Conservation (phyloP, 2,888 invertebrate genomes). For the Epiblema foenella region DNA sequence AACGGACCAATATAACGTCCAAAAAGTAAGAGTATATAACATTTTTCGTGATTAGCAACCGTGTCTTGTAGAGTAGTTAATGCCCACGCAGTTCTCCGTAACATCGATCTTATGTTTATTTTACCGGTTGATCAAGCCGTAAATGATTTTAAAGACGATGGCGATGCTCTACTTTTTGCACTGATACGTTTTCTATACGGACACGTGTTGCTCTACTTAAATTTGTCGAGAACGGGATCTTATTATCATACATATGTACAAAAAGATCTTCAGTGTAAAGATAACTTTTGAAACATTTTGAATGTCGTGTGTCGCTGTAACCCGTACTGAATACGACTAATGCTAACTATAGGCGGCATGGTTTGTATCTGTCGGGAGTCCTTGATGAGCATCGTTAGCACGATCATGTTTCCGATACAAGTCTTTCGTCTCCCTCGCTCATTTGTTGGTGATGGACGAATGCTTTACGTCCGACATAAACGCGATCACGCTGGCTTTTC, state of each 20-base stretch:
- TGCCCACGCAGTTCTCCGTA: neutral
- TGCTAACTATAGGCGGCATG: neutral
- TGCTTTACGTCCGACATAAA: neutral
- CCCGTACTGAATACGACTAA: neutral
- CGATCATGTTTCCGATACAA: neutral
- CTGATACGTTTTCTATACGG: neutral
- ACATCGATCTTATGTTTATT: slow-evolving; percentile 9
- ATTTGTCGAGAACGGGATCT: neutral
- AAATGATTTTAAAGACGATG: slow-evolving; percentile 23
- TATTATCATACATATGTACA: neutral
- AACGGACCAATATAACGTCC: neutral
- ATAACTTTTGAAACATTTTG: neutral
- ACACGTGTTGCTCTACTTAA: neutral
- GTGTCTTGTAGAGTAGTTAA: slow-evolving; percentile 3
- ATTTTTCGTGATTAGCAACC: neutral
- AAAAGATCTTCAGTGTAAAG: neutral
- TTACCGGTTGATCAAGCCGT: slow-evolving; percentile 20
- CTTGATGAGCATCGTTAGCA: neutral
- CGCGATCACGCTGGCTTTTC: neutral
- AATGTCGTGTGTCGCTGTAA: neutral
- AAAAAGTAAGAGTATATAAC: neutral
- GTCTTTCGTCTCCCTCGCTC: neutral
- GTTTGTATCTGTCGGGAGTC: neutral
- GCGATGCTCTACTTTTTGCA: slow-evolving; percentile 9
- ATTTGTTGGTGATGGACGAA: neutral